Conservation (phyloP, 2,888 invertebrate genomes). For the Tachina grossa region DNA sequence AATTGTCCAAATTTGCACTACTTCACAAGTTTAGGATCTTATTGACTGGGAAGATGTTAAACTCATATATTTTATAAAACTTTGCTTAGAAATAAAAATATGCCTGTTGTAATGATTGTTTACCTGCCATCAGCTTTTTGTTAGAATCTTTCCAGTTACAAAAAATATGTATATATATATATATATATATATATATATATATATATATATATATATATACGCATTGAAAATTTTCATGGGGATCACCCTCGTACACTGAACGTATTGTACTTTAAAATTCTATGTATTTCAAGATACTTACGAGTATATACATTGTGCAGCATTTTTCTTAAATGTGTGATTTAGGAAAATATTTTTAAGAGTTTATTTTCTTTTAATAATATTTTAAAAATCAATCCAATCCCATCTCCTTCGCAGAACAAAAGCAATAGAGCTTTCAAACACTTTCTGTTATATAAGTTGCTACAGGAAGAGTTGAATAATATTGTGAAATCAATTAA, state of each 20-base stretch:
- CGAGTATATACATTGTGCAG: neutral
- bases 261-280: neutral
- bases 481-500: neutral
- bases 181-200: too few species aligned
- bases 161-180: too few species aligned
- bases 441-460: conserved; percentile 31
- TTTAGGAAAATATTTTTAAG: conserved; percentile 15
- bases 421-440: conserved; percentile 33
- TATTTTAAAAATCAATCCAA: conserved; percentile 52
- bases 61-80: too few species aligned
- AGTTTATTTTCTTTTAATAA: conserved; percentile 25
- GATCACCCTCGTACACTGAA: neutral
- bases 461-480: neutral
- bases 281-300: neutral
- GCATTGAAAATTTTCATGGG: neutral
- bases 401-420: conserved; percentile 23
- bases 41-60: too few species aligned
- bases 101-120: too few species aligned
- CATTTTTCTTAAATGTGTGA: conserved; percentile 22
- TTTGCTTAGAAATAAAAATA: too few species aligned
- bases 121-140: too few species aligned
- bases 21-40: too few species aligned
- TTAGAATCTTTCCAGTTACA: too few species aligned
- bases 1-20: too few species aligned
- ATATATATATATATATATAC: too few species aligned